Base-by-base conservation (phyloP, 2,797 vertebrate species). In the Bradypus variegatus region DNA sequence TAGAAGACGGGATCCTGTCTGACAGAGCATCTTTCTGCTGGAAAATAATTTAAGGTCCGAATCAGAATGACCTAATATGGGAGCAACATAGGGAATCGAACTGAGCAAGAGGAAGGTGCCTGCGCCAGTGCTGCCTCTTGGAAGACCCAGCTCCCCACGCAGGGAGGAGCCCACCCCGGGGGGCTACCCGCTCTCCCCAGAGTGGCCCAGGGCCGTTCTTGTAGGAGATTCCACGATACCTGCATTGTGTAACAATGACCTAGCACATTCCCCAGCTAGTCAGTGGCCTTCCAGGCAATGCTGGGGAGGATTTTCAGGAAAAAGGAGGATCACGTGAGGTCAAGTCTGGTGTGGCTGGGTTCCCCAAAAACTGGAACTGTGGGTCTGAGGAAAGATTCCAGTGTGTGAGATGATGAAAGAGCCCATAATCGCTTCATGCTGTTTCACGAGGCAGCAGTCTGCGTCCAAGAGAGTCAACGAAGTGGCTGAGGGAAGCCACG, bases 391-490 rank as follows among this genome's bases (percentile, higher is more conserved):
- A 83, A 77, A 12, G 64, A 76, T 94, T 91, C 86, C 83, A 94
- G 41, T 11, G 72, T n/a, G 72, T 48, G 41, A 89, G 91, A 86
- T 89, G 88, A 91, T 90, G 90, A 70, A 84, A 93, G 77, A 94
- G 94, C 95, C 64, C 64, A 14, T 86, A 95, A 95, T 82, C 91
- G 81, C 94, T 94, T 86, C 91, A 50, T 79, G 80, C 75, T 94
- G 65, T 84, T 96, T 95, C 95, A 94, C 60, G 89, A 96, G 94
- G 93, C 64, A 55, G 88, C 31, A 0, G 0, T 92, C 2, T 38
- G 55, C 93, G 96, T 95, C 96, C 92, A 95, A 93, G 72, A 31
- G 77, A 84, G 48, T 23, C 72, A 81, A 53, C 36, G 84, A 88
- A 89, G 93, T 95, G 94, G 83, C 90, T 77, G 93, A 94, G 81